Percentiles rank a stretch among this genome's conserved stretches.
Evolutionary conservation across 2,888 invertebrate species (phyloP).

Genomic region (Macaria notata): DNA sequence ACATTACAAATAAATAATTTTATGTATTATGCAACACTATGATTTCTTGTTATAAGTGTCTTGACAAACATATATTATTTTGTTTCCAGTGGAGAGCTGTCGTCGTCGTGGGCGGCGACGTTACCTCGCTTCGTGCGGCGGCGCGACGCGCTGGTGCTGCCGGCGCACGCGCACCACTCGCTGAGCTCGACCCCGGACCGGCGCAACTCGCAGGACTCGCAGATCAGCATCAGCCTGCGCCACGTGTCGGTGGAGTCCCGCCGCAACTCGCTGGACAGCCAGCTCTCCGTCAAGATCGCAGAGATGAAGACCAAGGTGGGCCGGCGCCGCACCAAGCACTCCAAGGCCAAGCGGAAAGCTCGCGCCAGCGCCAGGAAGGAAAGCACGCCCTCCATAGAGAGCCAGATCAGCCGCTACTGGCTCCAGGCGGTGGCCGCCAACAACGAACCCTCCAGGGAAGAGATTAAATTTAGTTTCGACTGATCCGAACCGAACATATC

Average conservation of each 20-base stretch:
- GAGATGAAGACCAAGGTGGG: slow-evolving; percentile 90
- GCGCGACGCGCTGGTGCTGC: slow-evolving; percentile 89
- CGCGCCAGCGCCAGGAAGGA: slow-evolving; percentile 77
- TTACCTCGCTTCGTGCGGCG: slow-evolving; percentile 93
- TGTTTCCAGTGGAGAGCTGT: slow-evolving; percentile 87
- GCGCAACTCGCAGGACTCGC: slow-evolving; percentile 85
- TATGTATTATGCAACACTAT: too few relatives aligned
- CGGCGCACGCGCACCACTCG: slow-evolving; percentile 68
- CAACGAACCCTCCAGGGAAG: slow-evolving; percentile 79
- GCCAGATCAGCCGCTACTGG: slow-evolving; percentile 87
- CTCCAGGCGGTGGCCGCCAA: slow-evolving; percentile 83
- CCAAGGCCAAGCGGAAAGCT: slow-evolving; percentile 69
- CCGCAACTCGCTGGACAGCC: slow-evolving; percentile 93
- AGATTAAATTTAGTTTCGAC: slow-evolving; percentile 76
- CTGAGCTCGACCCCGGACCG: slow-evolving; percentile 81
- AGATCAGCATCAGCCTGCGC: slow-evolving; percentile 89
- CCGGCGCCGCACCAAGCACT: slow-evolving; percentile 73
- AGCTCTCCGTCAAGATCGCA: slow-evolving; percentile 91
- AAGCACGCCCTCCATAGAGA: slow-evolving; percentile 91
- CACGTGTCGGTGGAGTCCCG: slow-evolving; percentile 94
- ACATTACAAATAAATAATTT: too few relatives aligned
- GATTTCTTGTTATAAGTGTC: too few relatives aligned
- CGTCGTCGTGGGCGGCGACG: slow-evolving; percentile 96
- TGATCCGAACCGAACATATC: slow-evolving; percentile 41
- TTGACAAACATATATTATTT: background rate